These are phyloP conservation scores for Chironomus striatipennis DNA, from an alignment of 1,140 invertebrate species.

Conservation along the genomic window DNA sequence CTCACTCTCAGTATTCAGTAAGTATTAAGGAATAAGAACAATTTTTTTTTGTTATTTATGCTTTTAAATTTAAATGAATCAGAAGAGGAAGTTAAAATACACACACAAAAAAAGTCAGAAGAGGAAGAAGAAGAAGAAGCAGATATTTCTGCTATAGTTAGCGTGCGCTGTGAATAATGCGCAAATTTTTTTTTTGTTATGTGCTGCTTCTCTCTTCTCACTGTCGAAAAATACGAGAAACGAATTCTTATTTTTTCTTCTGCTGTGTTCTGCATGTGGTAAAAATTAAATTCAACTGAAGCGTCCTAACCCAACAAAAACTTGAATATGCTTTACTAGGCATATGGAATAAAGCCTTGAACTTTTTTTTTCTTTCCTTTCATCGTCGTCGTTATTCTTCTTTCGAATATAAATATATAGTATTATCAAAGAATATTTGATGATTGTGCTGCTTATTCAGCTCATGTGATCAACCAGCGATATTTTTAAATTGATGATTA, in stretches of 20 bases:
- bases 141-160: neutral
- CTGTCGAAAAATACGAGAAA: neutral
- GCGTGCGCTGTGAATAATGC: neutral
- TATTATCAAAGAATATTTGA: neutral
- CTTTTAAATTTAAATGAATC: slow-evolving; percentile 7
- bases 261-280: slow-evolving; percentile 1
- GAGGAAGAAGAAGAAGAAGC: neutral
- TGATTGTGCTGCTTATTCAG: neutral
- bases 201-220: too few species aligned
- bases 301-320: slow-evolving; percentile 23
- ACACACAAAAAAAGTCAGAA: too few species aligned
- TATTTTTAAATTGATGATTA: too few species aligned
- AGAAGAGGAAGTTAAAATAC: neutral
- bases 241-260: slow-evolving; percentile 6
- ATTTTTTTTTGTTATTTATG: neutral
- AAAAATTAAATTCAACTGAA: slow-evolving; percentile 6
- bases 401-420: neutral
- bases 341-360: slow-evolving; percentile 7
- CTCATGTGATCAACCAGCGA: neutral
- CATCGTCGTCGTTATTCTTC: neutral
- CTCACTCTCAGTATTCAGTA: too few species aligned
- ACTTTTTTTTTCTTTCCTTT: neutral
- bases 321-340: neutral
- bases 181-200: neutral
- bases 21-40: neutral